A percentile compares a stretch with the other conserved stretches of the same genome.
Conservation (phyloP, 2,888 invertebrate genomes). For the Aquatica leii region DNA sequence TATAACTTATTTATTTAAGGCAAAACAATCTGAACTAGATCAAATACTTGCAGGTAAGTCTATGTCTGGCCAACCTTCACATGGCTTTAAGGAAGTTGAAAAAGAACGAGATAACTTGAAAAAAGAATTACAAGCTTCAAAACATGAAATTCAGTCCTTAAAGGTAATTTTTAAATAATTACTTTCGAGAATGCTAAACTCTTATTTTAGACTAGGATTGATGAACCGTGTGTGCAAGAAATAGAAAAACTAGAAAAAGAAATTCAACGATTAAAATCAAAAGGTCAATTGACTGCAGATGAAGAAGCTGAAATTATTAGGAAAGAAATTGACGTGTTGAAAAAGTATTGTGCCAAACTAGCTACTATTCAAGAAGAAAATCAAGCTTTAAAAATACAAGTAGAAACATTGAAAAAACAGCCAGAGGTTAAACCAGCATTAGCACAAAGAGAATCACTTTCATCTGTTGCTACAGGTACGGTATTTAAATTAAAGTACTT, state of each 20-base stretch:
- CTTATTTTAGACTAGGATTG: slow-evolving; percentile 15
- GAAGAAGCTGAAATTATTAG: slow-evolving; percentile 52
- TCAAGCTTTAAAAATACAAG: slow-evolving; percentile 44
- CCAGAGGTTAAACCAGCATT: slow-evolving; percentile 17
- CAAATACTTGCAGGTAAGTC: slow-evolving; percentile 47
- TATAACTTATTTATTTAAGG: slow-evolving; percentile 40
- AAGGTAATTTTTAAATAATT: slow-evolving; percentile 39
- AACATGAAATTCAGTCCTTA: slow-evolving; percentile 47
- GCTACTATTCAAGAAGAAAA: slow-evolving; percentile 54
- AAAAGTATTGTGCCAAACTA: slow-evolving; percentile 54
- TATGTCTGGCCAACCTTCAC: slow-evolving; percentile 53
- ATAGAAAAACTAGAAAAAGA: slow-evolving; percentile 50
- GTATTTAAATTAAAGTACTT: too few relatives aligned
- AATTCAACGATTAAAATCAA: slow-evolving; percentile 47
- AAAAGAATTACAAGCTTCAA: slow-evolving; percentile 47
- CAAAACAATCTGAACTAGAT: slow-evolving; percentile 47
- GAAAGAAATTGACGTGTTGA: slow-evolving; percentile 53
- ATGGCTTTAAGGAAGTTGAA: slow-evolving; percentile 45
- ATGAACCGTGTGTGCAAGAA: slow-evolving; percentile 43
- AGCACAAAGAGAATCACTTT: background rate
- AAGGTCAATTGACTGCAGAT: slow-evolving; percentile 46
- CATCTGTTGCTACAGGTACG: background rate
- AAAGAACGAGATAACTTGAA: slow-evolving; percentile 48
- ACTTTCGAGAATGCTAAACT: too few relatives aligned
- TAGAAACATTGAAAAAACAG: too few relatives aligned